These are phyloP conservation scores for Poicephalus meyeri DNA, from an alignment of 2,113 vertebrate genomes.

Conservation along the genomic window DNA sequence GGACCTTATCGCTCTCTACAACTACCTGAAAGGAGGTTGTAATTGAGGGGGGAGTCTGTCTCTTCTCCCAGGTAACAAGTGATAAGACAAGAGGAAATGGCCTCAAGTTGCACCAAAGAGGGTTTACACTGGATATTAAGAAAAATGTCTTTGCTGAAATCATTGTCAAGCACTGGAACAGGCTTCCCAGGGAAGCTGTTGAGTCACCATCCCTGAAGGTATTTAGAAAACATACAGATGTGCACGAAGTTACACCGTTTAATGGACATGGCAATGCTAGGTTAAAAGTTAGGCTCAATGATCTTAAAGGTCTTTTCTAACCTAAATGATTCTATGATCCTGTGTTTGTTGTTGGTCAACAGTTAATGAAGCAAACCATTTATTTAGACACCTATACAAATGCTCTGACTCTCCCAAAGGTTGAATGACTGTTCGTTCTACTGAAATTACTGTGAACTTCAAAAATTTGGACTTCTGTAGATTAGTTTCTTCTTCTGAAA, in stretches of 20 bases:
- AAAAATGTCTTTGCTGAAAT: neutral
- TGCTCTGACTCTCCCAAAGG: neutral
- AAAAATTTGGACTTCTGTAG: neutral
- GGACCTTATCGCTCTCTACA: neutral
- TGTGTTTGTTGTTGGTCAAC: neutral
- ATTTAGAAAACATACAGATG: neutral
- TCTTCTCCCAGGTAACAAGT: neutral
- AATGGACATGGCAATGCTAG: neutral
- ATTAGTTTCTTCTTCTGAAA: neutral
- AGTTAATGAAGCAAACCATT: neutral
- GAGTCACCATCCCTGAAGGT: neutral
- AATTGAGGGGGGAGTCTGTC: fast-evolving
- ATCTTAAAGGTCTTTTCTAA: neutral
- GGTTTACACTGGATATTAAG: neutral
- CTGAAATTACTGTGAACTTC: neutral
- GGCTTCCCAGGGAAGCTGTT: neutral
- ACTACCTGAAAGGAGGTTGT: neutral
- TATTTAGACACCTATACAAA: neutral
- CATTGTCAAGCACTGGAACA: fast-evolving
- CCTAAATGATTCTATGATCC: neutral
- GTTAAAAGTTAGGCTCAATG: neutral
- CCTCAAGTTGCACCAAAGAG: neutral
- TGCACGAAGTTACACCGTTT: neutral
- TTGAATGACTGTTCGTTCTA: neutral
- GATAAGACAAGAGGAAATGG: neutral